A percentile compares a stretch with the other conserved stretches of the same genome.
phyloP scores from a whole-genome alignment of 2,797 vertebrate genomes.

The Galagoides demidoff region DNA sequence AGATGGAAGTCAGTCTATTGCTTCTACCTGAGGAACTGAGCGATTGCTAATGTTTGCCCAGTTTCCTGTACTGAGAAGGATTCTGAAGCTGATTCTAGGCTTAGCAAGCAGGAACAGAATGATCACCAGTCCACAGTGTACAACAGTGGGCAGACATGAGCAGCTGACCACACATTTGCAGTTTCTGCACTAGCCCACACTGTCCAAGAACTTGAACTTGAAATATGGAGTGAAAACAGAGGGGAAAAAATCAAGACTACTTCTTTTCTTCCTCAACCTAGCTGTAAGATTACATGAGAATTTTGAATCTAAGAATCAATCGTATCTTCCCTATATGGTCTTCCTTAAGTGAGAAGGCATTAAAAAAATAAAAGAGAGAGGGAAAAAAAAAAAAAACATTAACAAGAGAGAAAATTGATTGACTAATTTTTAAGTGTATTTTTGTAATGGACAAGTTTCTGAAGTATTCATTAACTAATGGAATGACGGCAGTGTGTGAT shows the following conservation, averaged over 20 bases:
- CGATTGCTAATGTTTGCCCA: neutral
- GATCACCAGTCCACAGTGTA: neutral
- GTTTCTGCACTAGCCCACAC: neutral
- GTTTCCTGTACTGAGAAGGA: neutral
- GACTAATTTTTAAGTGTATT: conserved; percentile 81
- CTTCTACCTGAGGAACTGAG: neutral
- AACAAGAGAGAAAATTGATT: conserved; percentile 79
- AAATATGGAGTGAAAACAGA: neutral
- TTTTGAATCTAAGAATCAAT: conserved; percentile 36
- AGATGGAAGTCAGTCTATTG: neutral
- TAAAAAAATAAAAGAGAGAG: conserved; percentile 31
- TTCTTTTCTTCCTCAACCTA: conserved; percentile 3
- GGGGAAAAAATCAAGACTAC: neutral
- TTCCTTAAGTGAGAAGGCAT: conserved; percentile 72
- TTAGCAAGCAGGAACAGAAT: neutral
- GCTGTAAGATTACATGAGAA: neutral
- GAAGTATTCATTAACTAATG: conserved; percentile 86
- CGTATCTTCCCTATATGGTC: neutral
- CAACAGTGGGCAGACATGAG: neutral
- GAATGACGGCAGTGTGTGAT: conserved; percentile 74
- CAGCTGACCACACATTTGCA: neutral
- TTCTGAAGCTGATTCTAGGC: neutral
- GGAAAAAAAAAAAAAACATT: conserved; percentile 51
- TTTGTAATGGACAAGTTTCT: conserved; percentile 81
- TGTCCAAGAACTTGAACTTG: neutral